Evolutionary conservation across 2,113 vertebrate genomes (phyloP), one percentile per base, ranked within the genome.

Genomic region (Hystrix cristata): DNA sequence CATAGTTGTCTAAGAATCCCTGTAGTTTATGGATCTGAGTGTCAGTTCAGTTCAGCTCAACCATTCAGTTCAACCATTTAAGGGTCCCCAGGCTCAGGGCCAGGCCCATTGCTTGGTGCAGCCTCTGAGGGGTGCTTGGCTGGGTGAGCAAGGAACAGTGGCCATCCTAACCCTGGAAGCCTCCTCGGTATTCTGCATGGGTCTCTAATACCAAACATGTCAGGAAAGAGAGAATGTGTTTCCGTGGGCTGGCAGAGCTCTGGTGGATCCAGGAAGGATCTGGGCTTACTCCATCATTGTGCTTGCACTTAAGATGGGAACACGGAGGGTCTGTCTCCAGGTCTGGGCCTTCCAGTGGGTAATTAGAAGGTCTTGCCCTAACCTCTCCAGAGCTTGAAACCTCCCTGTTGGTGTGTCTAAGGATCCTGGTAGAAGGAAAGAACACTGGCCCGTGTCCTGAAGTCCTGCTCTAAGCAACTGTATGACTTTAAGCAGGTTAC

Each of bases 1-100:
- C 84, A 71, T 59, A 85, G 79, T 51, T 29, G 25, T 81, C 72
- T 88, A 94, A 53, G 81, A 92, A 84, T 69, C 48, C 57, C 60
- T 87, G 76, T 14, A 48, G 59, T 64, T 62, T 60, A 59, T 46
- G 25, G 3, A 79, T 55, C 74, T 1, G 8, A 4, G 5, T 29
- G 48, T 84, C 84, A n/a, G 4, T 80, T 80, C 46, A 2, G 9
- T 84, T 94, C 64, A 88, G 87, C 86, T 91, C 79, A 59, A 57
- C 38, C 38, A 38, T 38, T 38, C 38, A 38, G 11, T 13, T 69
- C 55, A 11, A 55, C 53, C 21, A 0, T 21, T 29, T 14, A 78
- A 43, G 29, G 7, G 34, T 43, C 21, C 29, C 23, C 27, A 25
- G n/a, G 19, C 31, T 64, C n/a, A 60, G 34, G 38, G 38, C 38